Conservation (phyloP, 1,140 invertebrate species). For the Lepidurus packardi region DNA sequence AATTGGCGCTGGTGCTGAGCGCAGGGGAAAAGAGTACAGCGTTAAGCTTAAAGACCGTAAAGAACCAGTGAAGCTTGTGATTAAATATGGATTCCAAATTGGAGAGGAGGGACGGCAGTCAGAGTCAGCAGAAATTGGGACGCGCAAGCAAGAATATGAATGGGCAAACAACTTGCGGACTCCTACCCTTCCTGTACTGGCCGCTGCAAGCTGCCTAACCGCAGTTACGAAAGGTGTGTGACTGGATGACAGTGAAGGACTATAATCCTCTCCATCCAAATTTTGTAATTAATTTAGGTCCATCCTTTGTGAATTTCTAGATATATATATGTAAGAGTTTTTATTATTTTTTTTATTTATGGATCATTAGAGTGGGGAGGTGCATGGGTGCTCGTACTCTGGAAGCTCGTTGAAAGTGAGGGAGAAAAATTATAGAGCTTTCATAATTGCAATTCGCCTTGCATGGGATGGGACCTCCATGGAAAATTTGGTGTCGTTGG, state of each 20-base stretch:
- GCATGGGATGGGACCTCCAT: no score
- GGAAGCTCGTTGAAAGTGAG: no score
- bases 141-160: conserved; percentile 10
- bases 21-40: not conserved
- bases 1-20: not conserved
- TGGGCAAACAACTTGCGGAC: not conserved
- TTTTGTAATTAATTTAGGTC: not conserved
- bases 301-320: no score
- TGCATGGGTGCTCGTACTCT: no score
- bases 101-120: not conserved
- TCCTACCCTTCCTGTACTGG: not conserved
- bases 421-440: no score
- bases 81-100: conserved; percentile 19
- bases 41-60: conserved; percentile 6
- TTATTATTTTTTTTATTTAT: no score
- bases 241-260: not conserved
- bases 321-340: no score
- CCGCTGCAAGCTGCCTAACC: not conserved
- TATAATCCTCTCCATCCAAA: not conserved
- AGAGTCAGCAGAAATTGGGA: conserved; percentile 8
- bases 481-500: no score
- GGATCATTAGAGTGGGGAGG: no score
- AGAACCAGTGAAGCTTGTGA: conserved; percentile 18
- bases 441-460: no score
- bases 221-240: not conserved